Conservation (phyloP, 2,113 vertebrate species). For the Dascyllus trimaculatus region DNA sequence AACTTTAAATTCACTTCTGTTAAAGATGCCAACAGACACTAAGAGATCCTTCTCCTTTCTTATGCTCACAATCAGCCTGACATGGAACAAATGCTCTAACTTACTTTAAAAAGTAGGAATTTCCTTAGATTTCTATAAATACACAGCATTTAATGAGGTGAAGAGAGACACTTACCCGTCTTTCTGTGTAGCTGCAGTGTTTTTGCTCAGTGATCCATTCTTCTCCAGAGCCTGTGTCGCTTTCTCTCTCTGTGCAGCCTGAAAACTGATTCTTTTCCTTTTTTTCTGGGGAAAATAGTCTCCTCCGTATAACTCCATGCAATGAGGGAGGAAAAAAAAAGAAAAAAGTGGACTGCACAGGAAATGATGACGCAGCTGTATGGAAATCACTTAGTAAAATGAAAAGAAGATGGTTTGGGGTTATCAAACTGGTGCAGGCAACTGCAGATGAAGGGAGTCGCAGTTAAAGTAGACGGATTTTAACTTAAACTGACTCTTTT, state of each 20-base stretch:
- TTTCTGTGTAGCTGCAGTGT: constrained; percentile 11
- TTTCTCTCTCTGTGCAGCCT: constrained; percentile 65
- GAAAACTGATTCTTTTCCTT: constrained; percentile 52
- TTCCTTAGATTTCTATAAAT: not conserved
- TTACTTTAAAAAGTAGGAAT: constrained; percentile 15
- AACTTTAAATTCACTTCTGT: not conserved
- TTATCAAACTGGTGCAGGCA: constrained; percentile 21
- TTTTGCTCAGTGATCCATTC: constrained; percentile 73
- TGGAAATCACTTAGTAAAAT: constrained; percentile 65
- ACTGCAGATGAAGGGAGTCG: not conserved
- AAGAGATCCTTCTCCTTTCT: not conserved
- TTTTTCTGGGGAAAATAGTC: constrained; percentile 61
- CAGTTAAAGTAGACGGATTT: not conserved
- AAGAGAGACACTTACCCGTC: constrained; percentile 57
- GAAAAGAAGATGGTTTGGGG: constrained; percentile 34
- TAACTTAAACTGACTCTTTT: too few relatives aligned
- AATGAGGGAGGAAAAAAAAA: constrained; percentile 40
- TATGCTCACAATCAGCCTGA: constrained; percentile 1
- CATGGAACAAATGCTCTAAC: constrained; percentile 27
- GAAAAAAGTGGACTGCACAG: constrained; percentile 74
- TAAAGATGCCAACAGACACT: not conserved
- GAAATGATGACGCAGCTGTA: constrained; percentile 82
- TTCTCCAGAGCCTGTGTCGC: constrained; percentile 40
- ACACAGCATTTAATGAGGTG: not conserved
- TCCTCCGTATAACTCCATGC: constrained; percentile 65